Conservation (phyloP, 2,797 vertebrate genomes). For the Rallus crepitans region DNA sequence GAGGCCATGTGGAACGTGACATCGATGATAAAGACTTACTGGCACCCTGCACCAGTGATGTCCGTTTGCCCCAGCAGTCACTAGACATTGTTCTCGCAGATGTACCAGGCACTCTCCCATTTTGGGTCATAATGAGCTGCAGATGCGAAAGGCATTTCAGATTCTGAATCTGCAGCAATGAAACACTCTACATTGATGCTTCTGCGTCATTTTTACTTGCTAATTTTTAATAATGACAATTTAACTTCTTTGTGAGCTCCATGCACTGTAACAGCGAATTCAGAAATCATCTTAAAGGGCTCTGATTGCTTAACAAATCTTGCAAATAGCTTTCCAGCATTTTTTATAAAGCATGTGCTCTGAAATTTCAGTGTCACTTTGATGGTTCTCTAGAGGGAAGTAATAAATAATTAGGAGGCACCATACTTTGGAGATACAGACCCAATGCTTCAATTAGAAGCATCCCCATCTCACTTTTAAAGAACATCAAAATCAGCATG, state of each 20-base stretch:
- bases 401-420: constrained; percentile 61
- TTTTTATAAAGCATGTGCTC: not conserved
- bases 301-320: constrained; percentile 63
- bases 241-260: constrained; percentile 37
- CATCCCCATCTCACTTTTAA: constrained; percentile 49
- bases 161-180: not conserved
- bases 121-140: constrained; percentile 44
- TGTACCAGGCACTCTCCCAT: not conserved
- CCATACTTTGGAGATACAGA: constrained; percentile 25
- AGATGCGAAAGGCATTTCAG: constrained; percentile 25
- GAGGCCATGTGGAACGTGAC: not conserved
- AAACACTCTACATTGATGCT: constrained; percentile 7
- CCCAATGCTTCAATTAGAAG: constrained; percentile 46
- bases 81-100: constrained; percentile 24
- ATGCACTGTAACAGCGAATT: constrained; percentile 28
- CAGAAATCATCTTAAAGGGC: constrained; percentile 46
- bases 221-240: constrained; percentile 69
- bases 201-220: constrained; percentile 46
- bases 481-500: constrained; percentile 52
- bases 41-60: not conserved
- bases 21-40: not conserved
- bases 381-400: constrained; percentile 47
- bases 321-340: constrained; percentile 35
- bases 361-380: constrained; percentile 39
- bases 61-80: constrained; percentile 21